Evolutionary conservation across 2,888 invertebrate species (phyloP), one percentile per base, ranked within the genome.

Genomic region (Lamellibrachia satsuma): DNA sequence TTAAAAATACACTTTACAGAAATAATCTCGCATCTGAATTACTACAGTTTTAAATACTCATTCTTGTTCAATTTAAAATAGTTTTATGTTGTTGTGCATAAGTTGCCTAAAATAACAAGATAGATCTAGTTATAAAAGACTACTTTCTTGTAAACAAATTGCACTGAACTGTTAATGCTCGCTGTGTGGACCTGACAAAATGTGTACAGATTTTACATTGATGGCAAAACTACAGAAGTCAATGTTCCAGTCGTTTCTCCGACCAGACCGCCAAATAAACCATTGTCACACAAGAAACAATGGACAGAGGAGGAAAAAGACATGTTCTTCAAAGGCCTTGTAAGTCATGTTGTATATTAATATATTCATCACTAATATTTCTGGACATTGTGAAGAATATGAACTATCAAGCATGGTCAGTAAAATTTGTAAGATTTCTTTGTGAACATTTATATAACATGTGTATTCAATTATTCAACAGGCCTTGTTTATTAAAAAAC

Each of bases 251-350:
- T 75, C n/a, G n/a, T 75, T n/a, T 75, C 75, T 15, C 75, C 75
- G 15, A 15, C 75, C 75, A 75, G n/a, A 75, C 75, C 22, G 6
- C 6, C 75, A 75, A 75, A 75, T 75, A 22, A 6, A 75, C 22
- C 75, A 22, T 15, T 75, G 6, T 75, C 75, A 75, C 92, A 94
- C 92, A 94, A 94, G 92, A 93, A 94, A 60, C 94, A 94, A 7
- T 96, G 95, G 95, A 95, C 95, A 90, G 94, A 95, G 51, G 95
- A 95, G n/a, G 96, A 96, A 92, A 96, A 95, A 91, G 93, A 94
- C 22, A 92, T 95, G 93, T 95, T 96, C 92, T 91, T 94, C 9
- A 94, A 93, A 92, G 95, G 95, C 92, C 93, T 96, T 95, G 95
- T 96, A 94, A 91, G 94, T 75, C 75, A n/a, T 15, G 22, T 75